Evolutionary conservation across 2,113 vertebrate genomes (phyloP).

Genomic region (Perca fluviatilis): DNA sequence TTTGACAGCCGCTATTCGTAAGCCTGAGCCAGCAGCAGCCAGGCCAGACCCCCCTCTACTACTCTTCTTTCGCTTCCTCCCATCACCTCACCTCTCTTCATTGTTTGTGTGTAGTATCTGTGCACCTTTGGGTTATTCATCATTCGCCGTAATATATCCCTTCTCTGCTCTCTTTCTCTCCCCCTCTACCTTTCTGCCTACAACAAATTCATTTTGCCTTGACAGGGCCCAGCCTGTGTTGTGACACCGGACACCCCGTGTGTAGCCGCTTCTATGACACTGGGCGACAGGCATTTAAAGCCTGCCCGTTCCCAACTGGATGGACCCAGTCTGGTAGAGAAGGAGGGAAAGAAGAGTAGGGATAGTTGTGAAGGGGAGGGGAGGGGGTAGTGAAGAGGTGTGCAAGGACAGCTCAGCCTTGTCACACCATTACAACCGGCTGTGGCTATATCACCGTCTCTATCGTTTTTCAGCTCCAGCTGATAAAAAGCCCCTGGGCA

Average conservation of each 20-base stretch:
- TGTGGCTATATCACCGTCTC: constrained; percentile 76
- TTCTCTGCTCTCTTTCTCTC: constrained; percentile 42
- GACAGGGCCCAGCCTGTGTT: constrained; percentile 77
- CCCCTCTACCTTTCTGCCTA: constrained; percentile 54
- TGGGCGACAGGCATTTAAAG: constrained; percentile 81
- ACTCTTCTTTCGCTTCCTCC: constrained; percentile 50
- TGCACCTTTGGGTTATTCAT: constrained; percentile 82
- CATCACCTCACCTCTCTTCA: constrained; percentile 65
- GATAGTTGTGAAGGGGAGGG: constrained; percentile 35
- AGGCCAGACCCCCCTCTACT: constrained; percentile 63
- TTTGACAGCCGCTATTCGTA: constrained; percentile 83
- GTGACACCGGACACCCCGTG: constrained; percentile 79
- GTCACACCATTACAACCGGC: constrained; percentile 82
- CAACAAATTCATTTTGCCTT: constrained; percentile 84
- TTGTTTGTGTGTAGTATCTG: constrained; percentile 78
- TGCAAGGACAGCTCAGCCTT: constrained; percentile 87
- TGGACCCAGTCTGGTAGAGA: constrained; percentile 65
- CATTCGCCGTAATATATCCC: constrained; percentile 79
- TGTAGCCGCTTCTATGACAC: constrained; percentile 80
- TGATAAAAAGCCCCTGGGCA: constrained; percentile 84
- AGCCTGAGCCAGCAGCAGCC: constrained; percentile 61
- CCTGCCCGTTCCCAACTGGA: constrained; percentile 78
- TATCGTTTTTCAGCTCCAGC: constrained; percentile 76
- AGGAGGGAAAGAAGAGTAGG: constrained; percentile 37
- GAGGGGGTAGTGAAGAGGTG: constrained; percentile 78